These are phyloP conservation scores for Morpho deidamia DNA, from an alignment of 2,888 invertebrate genomes.

Conservation along the genomic window DNA sequence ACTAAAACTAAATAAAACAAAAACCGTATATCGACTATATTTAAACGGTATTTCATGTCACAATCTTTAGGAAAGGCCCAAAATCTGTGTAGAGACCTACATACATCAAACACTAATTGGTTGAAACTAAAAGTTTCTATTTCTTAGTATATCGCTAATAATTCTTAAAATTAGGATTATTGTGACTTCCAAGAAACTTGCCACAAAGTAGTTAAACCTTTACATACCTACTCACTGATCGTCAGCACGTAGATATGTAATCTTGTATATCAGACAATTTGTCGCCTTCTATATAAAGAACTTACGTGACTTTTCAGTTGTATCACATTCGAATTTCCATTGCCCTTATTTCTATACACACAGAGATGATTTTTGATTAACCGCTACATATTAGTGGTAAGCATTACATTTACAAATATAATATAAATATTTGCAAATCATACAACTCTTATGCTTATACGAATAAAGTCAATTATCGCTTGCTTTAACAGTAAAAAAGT, in stretches of 20 bases:
- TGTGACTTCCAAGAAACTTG: neutral
- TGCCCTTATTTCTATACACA: neutral
- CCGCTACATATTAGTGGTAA: conserved; percentile 5
- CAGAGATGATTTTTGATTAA: conserved; percentile 7
- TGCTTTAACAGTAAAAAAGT: neutral
- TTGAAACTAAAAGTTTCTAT: too few relatives aligned
- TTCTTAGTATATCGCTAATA: too few relatives aligned
- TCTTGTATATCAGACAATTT: conserved; percentile 14
- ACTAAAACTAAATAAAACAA: too few relatives aligned
- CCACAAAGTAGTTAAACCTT: neutral
- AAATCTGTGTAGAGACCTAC: too few relatives aligned
- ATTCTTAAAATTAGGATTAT: too few relatives aligned
- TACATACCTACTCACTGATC: too few relatives aligned
- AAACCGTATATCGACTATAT: too few relatives aligned
- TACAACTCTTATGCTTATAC: neutral
- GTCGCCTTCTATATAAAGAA: conserved; percentile 20
- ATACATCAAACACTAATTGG: too few relatives aligned
- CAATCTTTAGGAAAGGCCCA: too few relatives aligned
- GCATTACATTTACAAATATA: conserved; percentile 8
- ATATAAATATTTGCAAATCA: neutral
- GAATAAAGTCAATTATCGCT: neutral
- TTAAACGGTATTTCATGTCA: too few relatives aligned
- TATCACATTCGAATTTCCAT: neutral
- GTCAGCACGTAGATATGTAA: neutral
- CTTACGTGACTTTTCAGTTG: conserved; percentile 14